phyloP scores from a whole-genome alignment of 2,113 vertebrate species.

The Saccopteryx leptura region DNA sequence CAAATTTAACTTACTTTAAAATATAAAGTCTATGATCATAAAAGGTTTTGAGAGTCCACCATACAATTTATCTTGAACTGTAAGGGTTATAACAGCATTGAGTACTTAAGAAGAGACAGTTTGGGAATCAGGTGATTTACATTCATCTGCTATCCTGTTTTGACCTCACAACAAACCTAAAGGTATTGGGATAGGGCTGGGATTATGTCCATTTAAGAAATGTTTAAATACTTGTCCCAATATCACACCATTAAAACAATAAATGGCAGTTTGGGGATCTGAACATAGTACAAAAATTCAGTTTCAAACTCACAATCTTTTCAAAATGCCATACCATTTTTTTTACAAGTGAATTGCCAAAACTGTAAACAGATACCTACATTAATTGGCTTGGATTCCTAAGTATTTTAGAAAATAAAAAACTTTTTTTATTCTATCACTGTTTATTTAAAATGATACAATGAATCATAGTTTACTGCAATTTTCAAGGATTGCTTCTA shows the following conservation, averaged over 20 bases:
- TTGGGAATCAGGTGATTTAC: background rate
- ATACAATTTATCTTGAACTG: background rate
- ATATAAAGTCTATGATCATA: background rate
- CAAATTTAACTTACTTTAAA: slow-evolving; percentile 20
- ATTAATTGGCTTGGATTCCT: background rate
- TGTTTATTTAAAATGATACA: background rate
- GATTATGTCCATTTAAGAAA: background rate
- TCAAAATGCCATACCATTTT: background rate
- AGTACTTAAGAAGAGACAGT: background rate
- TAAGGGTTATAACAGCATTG: background rate
- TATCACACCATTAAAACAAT: background rate
- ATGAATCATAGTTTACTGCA: background rate
- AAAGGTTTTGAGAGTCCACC: background rate
- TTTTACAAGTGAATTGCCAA: background rate
- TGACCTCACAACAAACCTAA: background rate
- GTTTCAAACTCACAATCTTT: background rate
- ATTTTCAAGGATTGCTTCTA: background rate
- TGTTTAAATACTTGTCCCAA: background rate
- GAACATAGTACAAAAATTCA: background rate
- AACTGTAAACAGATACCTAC: background rate
- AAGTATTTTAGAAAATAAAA: background rate
- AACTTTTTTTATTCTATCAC: background rate
- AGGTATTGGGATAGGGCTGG: background rate
- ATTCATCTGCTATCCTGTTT: background rate
- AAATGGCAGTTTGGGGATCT: background rate